Evolutionary conservation across 2,888 invertebrate species (phyloP), one percentile per base, ranked within the genome.

Genomic region (Temnothorax rugatulus): DNA sequence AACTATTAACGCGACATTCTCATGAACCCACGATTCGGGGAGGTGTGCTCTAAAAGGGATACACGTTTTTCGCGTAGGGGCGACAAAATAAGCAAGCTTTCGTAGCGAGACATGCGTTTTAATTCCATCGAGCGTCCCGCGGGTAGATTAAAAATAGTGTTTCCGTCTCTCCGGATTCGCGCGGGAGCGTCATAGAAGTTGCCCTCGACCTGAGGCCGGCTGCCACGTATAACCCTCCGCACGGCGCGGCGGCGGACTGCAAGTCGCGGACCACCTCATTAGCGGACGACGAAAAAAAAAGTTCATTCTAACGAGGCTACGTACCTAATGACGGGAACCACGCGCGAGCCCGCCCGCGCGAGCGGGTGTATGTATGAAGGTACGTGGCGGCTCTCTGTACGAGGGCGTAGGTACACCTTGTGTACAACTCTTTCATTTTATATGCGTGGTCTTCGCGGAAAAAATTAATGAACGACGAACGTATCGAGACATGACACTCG

Each of bases 291-390:
- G 71, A 57, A 79, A 81, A 93, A 92, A 90, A 93, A 92, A 93
- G 91, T 90, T 93, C 91, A 91, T 93, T 91, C 91, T 91, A 93
- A 93, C 91, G 92, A 92, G 90, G 89, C 92, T 91, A 92, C 91
- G 91, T 90, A 92, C 91, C 92, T 93, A 93, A 93, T 93, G 93
- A 93, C 92, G 91, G 91, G 91, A 89, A 91, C 86, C 88, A 88
- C 89, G 90, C 88, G 90, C 88, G 85, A 81, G 90, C 88, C 86
- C 86, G 90, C 87, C 89, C 87, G 87, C 75, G 66, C 86, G 79
- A 86, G 85, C 87, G 47, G 9, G 44, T 54, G 44, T 59, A 44
- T 71, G 29, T 44, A 71, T 79, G 71, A 71, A 71, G 21, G 7
- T 71, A 71, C 21, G 59, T 57, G 57, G 47, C 18, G 21, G 15